phyloP scores from a whole-genome alignment of 2,113 vertebrate species.

The Poeciliopsis turrubarensis region DNA sequence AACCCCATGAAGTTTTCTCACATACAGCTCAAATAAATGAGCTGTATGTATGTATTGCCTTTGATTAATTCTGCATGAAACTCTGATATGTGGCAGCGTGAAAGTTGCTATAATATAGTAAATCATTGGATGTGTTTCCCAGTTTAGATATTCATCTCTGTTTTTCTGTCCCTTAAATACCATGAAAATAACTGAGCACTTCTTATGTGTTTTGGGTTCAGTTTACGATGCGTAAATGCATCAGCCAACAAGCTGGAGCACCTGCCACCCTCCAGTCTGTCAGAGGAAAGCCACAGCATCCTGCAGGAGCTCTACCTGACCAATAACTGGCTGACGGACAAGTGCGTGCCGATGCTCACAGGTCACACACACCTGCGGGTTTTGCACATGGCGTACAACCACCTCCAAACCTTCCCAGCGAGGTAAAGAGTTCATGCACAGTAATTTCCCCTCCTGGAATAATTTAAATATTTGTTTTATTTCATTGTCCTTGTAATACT shows the following conservation, averaged over 20 bases:
- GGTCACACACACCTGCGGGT: slow-evolving; percentile 92
- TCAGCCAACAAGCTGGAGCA: slow-evolving; percentile 97
- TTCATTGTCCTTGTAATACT: too few species aligned
- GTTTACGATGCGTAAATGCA: slow-evolving; percentile 91
- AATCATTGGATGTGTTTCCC: slow-evolving; percentile 12
- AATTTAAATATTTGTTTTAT: too few species aligned
- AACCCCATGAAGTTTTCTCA: too few species aligned
- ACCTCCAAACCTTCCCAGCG: slow-evolving; percentile 95
- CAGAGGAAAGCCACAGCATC: slow-evolving; percentile 92
- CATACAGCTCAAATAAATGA: neutral
- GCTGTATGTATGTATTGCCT: neutral
- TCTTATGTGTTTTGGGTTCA: slow-evolving; percentile 57
- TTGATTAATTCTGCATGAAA: neutral
- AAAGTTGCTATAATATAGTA: neutral
- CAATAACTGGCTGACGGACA: slow-evolving; percentile 95
- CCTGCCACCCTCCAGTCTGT: slow-evolving; percentile 90
- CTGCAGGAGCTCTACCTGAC: slow-evolving; percentile 96
- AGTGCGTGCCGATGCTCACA: slow-evolving; percentile 92
- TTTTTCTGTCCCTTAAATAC: neutral
- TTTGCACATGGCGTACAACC: slow-evolving; percentile 96
- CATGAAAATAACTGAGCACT: neutral
- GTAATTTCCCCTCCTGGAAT: too few species aligned
- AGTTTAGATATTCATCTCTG: slow-evolving; percentile 1
- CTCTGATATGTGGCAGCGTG: neutral
- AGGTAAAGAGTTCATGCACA: slow-evolving; percentile 79